Base-by-base conservation (phyloP, 2,888 invertebrate species). In the Orthonevra nobilis region DNA sequence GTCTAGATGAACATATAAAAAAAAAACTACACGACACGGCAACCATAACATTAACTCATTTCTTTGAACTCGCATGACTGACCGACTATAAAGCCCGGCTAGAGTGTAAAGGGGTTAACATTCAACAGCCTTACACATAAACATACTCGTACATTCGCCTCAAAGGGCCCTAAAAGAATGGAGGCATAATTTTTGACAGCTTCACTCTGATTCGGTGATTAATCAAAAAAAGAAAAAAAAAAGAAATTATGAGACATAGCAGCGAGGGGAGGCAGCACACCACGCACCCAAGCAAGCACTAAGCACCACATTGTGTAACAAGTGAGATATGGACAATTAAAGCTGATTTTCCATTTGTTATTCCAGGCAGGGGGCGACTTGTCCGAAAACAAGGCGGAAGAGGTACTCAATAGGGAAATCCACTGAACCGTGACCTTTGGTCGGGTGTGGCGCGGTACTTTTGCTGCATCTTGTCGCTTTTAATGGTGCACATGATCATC, bases 41-140 rank as follows among this genome's bases (percentile, higher is more conserved):
- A 38, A 44, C 26, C 19, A 42, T 20, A 38, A 48, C 44, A 63
- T 3, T 23, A 23, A 23, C 34, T 54, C 50, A 72, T 72, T 64
- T 72, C 52, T 40, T 72, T 77, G 64, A 73, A 73, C 60, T 68
- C 73, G 73, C 79, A 61, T 79, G 73, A 68, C 66, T 79, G 79
- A 68, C 34, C 60, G 48, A 66, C 54, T 61, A 79, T 56, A 79
- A 79, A 79, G 61, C 42, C 73, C 34, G 61, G 60, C 54, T 60
- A 30, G 30, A 66, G 73, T 68, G 54, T 42, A 30, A 74, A 74
- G 66, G 74, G 74, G 74, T 74, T 74, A 74, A 64, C 54, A 54
- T 32, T 23, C 58, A 58, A 26, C 34, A 48, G 34, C 28, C 50
- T 30, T 48, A 38, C 68, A 48, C 36, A 34, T 26, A 38, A 26